Evolutionary conservation across 2,888 invertebrate genomes (phyloP), one percentile per base, ranked within the genome.

Genomic region (Cephus runcator): DNA sequence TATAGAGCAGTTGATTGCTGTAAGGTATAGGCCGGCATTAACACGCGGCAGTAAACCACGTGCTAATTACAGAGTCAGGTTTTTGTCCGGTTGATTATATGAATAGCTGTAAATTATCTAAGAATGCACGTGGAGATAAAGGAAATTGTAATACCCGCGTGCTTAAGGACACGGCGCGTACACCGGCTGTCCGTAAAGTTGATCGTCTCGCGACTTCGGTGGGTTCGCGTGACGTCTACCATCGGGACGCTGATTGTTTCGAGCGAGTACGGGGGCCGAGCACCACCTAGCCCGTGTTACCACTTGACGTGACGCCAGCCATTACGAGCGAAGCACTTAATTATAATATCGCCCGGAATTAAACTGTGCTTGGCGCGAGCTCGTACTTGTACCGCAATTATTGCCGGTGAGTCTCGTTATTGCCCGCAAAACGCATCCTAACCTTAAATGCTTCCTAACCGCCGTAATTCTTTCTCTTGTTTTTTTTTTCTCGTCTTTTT

Each of bases 301-400:
- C 85, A 85, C 86, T 88, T 89, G 81, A 89, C 89, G 89, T 91
- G 91, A 91, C 90, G 90, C 87, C 87, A 83, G 84, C 90, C 91
- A 90, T 91, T 91, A 91, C 88, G 88, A 84, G 85, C 85, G 87
- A 89, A 90, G 87, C 89, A 90, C 91, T 91, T 90, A 91, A 91
- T 91, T 91, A 91, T 91, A 91, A 91, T 91, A 91, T 90, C 90
- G 87, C 89, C 85, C 84, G 84, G 90, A 90, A 90, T 90, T 90
- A 90, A 90, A 90, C 88, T 89, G 89, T 88, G 88, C 88, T 87
- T 89, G 90, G 90, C 87, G 90, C 90, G 89, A 87, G 88, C 88
- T 88, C 89, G 90, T 90, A 90, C 90, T 89, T 89, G 89, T 90
- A 90, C 88, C 88, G 88, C 89, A 90, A 90, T 90, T 90, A 89